These are phyloP conservation scores for Ephydatia muelleri DNA, from an alignment of 37 sponge, comb jelly and placozoan genomes.

Conservation along the genomic window DNA sequence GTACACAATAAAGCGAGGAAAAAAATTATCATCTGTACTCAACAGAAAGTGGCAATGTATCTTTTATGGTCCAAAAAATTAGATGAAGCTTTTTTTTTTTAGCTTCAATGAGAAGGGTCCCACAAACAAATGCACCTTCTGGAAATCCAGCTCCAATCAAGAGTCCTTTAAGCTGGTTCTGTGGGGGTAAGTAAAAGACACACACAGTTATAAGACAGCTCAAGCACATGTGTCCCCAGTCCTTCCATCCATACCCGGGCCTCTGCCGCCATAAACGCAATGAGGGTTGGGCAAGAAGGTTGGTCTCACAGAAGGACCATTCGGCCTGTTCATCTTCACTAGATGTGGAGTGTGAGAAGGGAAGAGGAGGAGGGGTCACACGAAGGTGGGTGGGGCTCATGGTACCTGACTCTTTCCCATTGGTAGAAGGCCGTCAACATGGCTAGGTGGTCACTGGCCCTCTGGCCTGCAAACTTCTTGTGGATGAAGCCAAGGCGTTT, in stretches of 20 bases:
- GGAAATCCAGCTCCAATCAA: constrained; percentile 62
- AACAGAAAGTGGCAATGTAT: no score
- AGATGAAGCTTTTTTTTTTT: no score
- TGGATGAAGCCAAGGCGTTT: constrained; percentile 68
- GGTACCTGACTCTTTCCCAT: constrained; percentile 68
- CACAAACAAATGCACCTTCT: constrained; percentile 46
- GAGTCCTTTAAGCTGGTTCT: constrained; percentile 67
- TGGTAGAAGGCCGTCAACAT: constrained; percentile 76
- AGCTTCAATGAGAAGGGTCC: no score
- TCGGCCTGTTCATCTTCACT: constrained; percentile 47
- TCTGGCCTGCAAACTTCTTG: constrained; percentile 73
- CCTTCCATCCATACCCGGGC: constrained; percentile 39
- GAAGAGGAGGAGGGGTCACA: not conserved
- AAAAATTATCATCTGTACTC: no score
- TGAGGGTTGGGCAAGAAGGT: constrained; percentile 30
- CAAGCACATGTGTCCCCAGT: no score
- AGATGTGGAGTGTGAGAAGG: not conserved
- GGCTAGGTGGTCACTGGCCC: constrained; percentile 86
- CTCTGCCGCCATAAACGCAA: constrained; percentile 70
- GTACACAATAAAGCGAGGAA: no score
- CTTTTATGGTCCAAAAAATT: no score
- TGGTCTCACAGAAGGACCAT: constrained; percentile 37
- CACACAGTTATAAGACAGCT: no score
- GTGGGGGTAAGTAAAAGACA: not conserved
- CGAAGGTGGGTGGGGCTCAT: not conserved